These are phyloP conservation scores for Paramuricea clavata DNA, from an alignment of 92 coral and sea anemone species.

Conservation along the genomic window DNA sequence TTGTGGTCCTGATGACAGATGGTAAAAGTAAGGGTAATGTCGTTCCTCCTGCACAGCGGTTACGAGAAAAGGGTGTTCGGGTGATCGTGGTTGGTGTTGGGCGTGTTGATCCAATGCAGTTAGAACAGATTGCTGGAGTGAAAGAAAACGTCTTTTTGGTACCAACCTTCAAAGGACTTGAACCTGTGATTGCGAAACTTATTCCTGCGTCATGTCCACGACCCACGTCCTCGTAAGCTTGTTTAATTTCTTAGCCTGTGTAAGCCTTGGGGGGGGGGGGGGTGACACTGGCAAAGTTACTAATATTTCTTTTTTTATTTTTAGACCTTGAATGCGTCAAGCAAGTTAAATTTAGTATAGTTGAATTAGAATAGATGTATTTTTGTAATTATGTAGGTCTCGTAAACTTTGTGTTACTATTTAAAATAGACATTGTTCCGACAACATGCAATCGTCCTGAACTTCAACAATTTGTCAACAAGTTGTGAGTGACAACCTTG, in stretches of 20 bases:
- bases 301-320: background rate
- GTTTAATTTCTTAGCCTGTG: no score
- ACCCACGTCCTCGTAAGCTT: background rate
- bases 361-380: background rate
- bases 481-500: no score
- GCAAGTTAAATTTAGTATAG: background rate
- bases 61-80: constrained; percentile 9
- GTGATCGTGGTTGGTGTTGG: constrained; percentile 39
- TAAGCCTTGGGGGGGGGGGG: no score
- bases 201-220: constrained; percentile 46
- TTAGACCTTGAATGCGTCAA: constrained; percentile 13
- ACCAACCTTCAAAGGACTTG: constrained; percentile 27
- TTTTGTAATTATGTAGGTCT: background rate
- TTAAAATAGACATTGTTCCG: no score
- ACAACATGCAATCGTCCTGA: no score
- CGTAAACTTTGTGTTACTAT: background rate
- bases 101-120: background rate
- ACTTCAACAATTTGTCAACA: no score
- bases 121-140: constrained; percentile 17
- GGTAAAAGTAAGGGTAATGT: constrained; percentile 22
- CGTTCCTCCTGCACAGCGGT: background rate
- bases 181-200: constrained; percentile 30
- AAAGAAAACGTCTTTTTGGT: constrained; percentile 13
- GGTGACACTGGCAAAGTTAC: background rate
- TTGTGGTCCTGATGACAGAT: constrained; percentile 33